Percentiles rank a stretch among this genome's conserved stretches.
phyloP scores from a whole-genome alignment of 2,797 vertebrate species.

The Apodemus agrarius region DNA sequence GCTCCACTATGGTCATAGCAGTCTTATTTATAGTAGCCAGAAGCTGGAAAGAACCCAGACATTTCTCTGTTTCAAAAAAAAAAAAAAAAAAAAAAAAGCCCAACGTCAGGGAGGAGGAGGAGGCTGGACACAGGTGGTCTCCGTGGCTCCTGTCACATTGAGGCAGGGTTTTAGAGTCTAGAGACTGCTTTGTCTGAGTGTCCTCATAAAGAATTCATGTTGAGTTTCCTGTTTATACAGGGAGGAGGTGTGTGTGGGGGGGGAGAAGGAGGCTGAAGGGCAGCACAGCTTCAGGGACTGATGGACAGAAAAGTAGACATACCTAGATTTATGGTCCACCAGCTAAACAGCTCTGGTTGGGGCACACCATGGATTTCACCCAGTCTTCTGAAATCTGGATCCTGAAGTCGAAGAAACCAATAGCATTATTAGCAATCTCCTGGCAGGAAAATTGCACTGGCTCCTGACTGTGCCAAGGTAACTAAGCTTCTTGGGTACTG shows the following conservation, averaged over 20 bases:
- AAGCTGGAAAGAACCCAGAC: too few species aligned
- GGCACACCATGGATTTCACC: neutral
- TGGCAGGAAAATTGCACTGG: neutral
- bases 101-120: neutral
- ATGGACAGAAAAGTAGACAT: neutral
- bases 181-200: conserved; percentile 50
- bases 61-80: too few species aligned
- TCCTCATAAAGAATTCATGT: conserved; percentile 52
- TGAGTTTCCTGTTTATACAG: conserved; percentile 51
- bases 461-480: neutral
- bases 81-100: neutral
- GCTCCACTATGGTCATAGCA: too few species aligned
- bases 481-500: neutral
- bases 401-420: conserved; percentile 25
- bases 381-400: neutral
- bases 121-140: neutral
- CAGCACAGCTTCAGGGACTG: neutral
- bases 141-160: neutral
- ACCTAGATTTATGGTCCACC: neutral
- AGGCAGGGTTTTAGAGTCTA: neutral
- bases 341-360: neutral
- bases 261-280: too few species aligned
- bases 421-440: neutral
- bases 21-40: too few species aligned
- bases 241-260: neutral